phyloP scores from a whole-genome alignment of 2,888 invertebrate species.

The Ophioninae sp. region DNA sequence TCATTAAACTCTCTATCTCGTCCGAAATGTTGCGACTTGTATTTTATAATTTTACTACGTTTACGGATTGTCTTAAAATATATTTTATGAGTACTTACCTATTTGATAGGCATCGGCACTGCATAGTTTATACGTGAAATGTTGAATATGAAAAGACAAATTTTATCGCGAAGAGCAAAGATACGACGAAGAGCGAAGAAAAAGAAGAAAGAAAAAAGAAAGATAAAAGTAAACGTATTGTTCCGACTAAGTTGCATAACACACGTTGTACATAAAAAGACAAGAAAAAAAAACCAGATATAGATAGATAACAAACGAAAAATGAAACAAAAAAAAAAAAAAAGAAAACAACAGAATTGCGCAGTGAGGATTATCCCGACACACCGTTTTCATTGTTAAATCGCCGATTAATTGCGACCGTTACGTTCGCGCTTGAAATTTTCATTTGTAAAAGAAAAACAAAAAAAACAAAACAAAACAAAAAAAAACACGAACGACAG shows the following conservation, averaged over 20 bases:
- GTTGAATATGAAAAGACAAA: slow-evolving; percentile 68
- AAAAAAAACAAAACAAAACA: slow-evolving; percentile 11
- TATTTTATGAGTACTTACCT: slow-evolving; percentile 78
- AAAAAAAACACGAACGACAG: not conserved
- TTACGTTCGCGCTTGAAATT: slow-evolving; percentile 68
- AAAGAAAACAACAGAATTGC: slow-evolving; percentile 48
- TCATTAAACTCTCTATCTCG: slow-evolving; percentile 68
- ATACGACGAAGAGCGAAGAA: slow-evolving; percentile 48
- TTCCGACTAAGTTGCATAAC: slow-evolving; percentile 70
- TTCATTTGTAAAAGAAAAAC: slow-evolving; percentile 63
- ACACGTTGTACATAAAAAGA: slow-evolving; percentile 71
- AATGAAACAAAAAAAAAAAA: no score
- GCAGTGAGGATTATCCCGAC: slow-evolving; percentile 59
- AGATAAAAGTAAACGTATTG: no score
- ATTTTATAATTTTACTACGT: slow-evolving; percentile 79
- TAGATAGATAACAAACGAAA: slow-evolving; percentile 61
- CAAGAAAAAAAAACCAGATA: no score
- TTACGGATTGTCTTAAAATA: slow-evolving; percentile 73
- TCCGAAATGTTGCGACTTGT: slow-evolving; percentile 74
- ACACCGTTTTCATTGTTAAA: slow-evolving; percentile 68
- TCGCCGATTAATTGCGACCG: slow-evolving; percentile 60
- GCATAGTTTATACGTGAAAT: slow-evolving; percentile 76
- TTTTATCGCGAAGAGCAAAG: slow-evolving; percentile 64
- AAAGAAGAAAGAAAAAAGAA: no score
- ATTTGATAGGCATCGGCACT: slow-evolving; percentile 75